Base-by-base conservation (phyloP, 1,140 invertebrate genomes). In the Trissolcus basalis region DNA sequence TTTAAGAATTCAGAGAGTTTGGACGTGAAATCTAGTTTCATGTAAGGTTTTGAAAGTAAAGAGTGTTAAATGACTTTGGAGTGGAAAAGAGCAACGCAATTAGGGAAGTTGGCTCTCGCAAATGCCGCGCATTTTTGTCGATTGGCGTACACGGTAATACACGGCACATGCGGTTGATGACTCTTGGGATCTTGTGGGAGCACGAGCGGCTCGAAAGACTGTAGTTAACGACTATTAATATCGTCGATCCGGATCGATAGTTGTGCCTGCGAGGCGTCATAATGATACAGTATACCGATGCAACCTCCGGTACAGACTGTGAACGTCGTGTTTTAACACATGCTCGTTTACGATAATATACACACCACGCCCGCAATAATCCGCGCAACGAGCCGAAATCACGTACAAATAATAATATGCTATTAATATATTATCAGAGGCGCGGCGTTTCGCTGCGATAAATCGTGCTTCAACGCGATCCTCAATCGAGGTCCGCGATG, bases 201-300 rank as follows among this genome's bases (percentile, higher is more conserved):
- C 68, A 76, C 74, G 69, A 72, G 78, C 75, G 70, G 77, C 61
- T 74, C 74, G 65, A 64, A 85, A 82, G 80, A 85, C 85, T 85
- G 80, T 85, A 83, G 80, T 86, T 86, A 86, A 81, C 84, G 85
- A 85, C 85, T 86, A 85, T 85, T 85, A 85, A 86, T 86, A 86
- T 84, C 82, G 81, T 85, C 82, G 84, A 86, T 86, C 85, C 73
- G 61, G 78, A 86, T 86, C 84, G 82, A 86, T 86, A 85, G 83
- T 85, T 81, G 54, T 83, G 73, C 82, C 80, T 81, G 78, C 80
- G 67, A 85, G 82, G 83, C 83, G 84, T 85, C 79, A 86, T 86
- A 86, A 86, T 86, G 78, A 86, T 86, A 86, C 74, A 81, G 80
- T 84, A 55, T 74, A 79, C 73, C 72, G 58, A 63, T 73, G 73